Percentiles rank a stretch among this genome's conserved stretches.
Evolutionary conservation across 2,113 vertebrate genomes (phyloP).

Genomic region (Chelonoidis abingdonii): DNA sequence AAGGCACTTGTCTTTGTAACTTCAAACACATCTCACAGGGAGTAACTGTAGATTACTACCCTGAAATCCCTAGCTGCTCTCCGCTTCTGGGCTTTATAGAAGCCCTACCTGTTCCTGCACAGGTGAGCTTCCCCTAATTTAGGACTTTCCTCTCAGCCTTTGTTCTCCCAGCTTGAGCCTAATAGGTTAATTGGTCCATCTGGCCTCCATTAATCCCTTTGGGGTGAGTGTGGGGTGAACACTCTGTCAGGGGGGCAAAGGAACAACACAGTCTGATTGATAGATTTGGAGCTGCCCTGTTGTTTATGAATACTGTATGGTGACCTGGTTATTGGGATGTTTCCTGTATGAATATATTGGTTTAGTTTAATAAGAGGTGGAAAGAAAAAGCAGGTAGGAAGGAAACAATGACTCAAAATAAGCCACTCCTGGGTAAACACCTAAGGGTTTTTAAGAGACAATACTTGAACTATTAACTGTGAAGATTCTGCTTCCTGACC

Average conservation of each 20-base stretch:
- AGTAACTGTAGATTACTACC: too few relatives aligned
- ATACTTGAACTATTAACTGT: not conserved
- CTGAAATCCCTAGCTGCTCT: too few relatives aligned
- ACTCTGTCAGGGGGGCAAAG: not conserved
- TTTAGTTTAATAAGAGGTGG: not conserved
- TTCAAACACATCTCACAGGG: too few relatives aligned
- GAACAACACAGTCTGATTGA: not conserved
- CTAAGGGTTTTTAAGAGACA: not conserved
- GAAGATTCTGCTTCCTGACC: not conserved
- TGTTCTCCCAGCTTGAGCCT: too few relatives aligned
- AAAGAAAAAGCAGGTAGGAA: not conserved
- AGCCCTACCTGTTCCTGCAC: too few relatives aligned
- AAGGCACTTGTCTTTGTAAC: too few relatives aligned
- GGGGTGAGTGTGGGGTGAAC: too few relatives aligned
- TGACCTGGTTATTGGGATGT: not conserved
- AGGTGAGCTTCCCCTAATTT: too few relatives aligned
- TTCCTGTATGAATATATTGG: rapidly evolving
- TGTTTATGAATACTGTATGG: not conserved
- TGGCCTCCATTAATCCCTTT: too few relatives aligned
- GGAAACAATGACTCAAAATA: not conserved
- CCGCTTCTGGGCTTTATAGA: too few relatives aligned
- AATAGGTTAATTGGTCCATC: too few relatives aligned
- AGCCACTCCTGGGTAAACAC: not conserved
- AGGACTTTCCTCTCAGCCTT: too few relatives aligned
- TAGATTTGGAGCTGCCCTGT: not conserved